Percentiles rank a stretch among this genome's conserved stretches.
Evolutionary conservation across 1,140 invertebrate species (phyloP).

Genomic region (Cotesia chilonis): DNA sequence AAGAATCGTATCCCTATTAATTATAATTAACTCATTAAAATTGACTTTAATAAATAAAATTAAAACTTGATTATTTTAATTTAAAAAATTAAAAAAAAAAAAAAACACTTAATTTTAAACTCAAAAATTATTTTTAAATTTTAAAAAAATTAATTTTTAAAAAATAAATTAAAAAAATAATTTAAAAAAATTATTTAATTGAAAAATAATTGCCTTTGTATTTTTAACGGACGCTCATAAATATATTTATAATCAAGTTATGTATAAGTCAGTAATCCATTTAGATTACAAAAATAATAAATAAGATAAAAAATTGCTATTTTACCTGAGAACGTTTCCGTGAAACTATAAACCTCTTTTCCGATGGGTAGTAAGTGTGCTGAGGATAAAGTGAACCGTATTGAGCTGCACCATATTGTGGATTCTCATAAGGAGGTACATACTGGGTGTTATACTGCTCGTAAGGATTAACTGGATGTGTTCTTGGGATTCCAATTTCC

Average conservation of each 20-base stretch:
- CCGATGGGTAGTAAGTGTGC: constrained; percentile 49
- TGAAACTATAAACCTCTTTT: constrained; percentile 55
- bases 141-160: too few relatives aligned
- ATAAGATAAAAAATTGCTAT: neutral
- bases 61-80: neutral
- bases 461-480: constrained; percentile 52
- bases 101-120: too few relatives aligned
- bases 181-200: too few relatives aligned
- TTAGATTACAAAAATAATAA: neutral
- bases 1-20: constrained; percentile 52
- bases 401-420: constrained; percentile 49
- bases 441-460: constrained; percentile 51
- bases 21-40: neutral
- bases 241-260: too few relatives aligned
- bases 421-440: constrained; percentile 49
- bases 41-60: neutral
- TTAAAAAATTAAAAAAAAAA: neutral
- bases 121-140: too few relatives aligned
- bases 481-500: constrained; percentile 53
- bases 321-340: constrained; percentile 54
- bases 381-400: constrained; percentile 50
- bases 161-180: too few relatives aligned
- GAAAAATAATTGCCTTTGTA: too few relatives aligned
- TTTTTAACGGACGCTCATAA: too few relatives aligned
- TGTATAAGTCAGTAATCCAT: too few relatives aligned